Conservation (phyloP, 2,113 vertebrate genomes). For the Sturnira hondurensis region DNA sequence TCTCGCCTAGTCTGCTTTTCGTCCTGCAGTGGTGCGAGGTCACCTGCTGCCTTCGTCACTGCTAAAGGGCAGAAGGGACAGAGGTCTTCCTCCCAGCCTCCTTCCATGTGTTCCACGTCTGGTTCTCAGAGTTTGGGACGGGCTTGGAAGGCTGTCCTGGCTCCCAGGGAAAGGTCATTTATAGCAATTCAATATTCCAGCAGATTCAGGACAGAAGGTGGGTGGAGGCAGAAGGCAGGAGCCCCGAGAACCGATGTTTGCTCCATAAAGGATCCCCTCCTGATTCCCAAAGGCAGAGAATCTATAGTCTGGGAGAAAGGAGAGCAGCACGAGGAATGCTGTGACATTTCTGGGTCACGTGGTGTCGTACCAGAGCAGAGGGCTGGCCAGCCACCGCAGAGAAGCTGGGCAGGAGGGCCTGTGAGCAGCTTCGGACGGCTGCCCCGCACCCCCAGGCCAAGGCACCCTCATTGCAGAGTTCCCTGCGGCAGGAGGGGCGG, state of each 20-base stretch:
- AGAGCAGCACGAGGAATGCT: neutral
- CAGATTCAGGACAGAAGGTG: neutral
- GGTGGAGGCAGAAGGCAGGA: neutral
- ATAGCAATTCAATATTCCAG: neutral
- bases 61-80: neutral
- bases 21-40: neutral
- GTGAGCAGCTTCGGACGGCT: accelerated
- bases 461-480: neutral
- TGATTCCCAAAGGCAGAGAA: neutral
- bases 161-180: neutral
- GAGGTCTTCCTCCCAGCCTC: neutral
- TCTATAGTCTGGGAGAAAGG: neutral
- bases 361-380: neutral
- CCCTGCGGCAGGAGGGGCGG: neutral
- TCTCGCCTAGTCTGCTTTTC: neutral
- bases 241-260: neutral
- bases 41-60: neutral
- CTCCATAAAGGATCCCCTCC: neutral
- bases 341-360: neutral
- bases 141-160: neutral
- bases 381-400: neutral
- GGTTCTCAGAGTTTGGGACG: neutral
- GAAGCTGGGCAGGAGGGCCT: neutral
- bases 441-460: neutral
- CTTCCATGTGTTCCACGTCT: neutral